phyloP scores from a whole-genome alignment of 2,113 vertebrate species.

The Urocynchramus pylzowi region DNA sequence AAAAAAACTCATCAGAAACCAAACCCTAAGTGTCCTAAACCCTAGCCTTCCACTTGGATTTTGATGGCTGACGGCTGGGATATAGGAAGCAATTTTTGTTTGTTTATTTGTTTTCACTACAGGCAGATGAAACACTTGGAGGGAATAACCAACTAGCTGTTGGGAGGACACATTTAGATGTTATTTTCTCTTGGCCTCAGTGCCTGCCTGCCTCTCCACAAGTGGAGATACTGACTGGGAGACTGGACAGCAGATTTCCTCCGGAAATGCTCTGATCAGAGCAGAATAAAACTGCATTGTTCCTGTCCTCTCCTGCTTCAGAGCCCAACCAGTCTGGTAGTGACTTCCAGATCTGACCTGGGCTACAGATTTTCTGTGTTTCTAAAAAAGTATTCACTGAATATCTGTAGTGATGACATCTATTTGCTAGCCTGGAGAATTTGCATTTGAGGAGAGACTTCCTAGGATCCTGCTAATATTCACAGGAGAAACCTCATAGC shows the following conservation, averaged over 20 bases:
- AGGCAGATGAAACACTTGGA: background rate
- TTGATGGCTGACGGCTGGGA: background rate
- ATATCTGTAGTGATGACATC: background rate
- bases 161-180: background rate
- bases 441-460: background rate
- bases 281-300: background rate
- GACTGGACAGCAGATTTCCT: background rate
- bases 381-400: background rate
- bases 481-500: background rate
- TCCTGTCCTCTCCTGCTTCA: background rate
- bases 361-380: background rate
- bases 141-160: background rate
- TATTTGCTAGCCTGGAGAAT: background rate
- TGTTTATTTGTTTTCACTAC: conserved; percentile 32
- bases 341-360: background rate
- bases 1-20: background rate
- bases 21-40: background rate
- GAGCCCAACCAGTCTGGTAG: background rate
- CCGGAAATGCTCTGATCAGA: background rate
- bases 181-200: background rate
- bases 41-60: background rate
- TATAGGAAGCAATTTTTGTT: conserved; percentile 18
- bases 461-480: background rate
- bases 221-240: background rate
- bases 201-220: background rate